A percentile compares a stretch with the other conserved stretches of the same genome.
phyloP scores from a whole-genome alignment of 2,113 vertebrate genomes.

The Illadopsis cleaveri region DNA sequence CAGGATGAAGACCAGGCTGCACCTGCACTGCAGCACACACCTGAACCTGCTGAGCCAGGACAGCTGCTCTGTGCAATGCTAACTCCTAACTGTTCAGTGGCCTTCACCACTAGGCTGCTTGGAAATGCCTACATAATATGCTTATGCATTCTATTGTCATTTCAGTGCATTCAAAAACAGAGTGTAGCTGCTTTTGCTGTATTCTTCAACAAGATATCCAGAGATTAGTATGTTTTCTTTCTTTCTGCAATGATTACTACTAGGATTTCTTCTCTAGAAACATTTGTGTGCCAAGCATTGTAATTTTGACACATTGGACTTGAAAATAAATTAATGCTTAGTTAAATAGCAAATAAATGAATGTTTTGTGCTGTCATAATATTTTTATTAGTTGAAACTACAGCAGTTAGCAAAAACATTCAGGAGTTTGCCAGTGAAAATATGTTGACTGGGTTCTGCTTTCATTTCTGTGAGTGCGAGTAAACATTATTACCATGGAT shows the following conservation, averaged over 20 bases:
- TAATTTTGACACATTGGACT: slow-evolving; percentile 3
- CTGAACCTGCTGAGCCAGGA: rapidly evolving
- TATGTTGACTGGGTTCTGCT: not conserved
- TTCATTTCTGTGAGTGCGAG: not conserved
- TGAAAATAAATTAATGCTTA: slow-evolving; percentile 19
- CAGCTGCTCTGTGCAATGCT: not conserved
- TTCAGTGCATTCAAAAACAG: not conserved
- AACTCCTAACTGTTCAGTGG: not conserved
- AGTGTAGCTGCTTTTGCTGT: not conserved
- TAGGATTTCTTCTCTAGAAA: not conserved
- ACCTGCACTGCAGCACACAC: not conserved
- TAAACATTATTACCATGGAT: not conserved
- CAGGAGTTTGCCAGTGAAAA: not conserved
- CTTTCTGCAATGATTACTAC: not conserved
- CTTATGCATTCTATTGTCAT: not conserved
- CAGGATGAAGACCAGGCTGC: not conserved
- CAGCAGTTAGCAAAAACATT: not conserved
- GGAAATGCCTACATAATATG: not conserved
- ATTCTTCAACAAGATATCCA: not conserved
- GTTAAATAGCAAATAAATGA: not conserved
- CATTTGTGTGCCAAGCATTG: not conserved
- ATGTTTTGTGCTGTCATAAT: slow-evolving; percentile 18
- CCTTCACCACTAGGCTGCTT: not conserved
- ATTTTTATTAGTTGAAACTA: slow-evolving; percentile 41
- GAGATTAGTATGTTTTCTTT: not conserved